Conservation (phyloP, 2,113 vertebrate species). For the Ciconia boyciana region DNA sequence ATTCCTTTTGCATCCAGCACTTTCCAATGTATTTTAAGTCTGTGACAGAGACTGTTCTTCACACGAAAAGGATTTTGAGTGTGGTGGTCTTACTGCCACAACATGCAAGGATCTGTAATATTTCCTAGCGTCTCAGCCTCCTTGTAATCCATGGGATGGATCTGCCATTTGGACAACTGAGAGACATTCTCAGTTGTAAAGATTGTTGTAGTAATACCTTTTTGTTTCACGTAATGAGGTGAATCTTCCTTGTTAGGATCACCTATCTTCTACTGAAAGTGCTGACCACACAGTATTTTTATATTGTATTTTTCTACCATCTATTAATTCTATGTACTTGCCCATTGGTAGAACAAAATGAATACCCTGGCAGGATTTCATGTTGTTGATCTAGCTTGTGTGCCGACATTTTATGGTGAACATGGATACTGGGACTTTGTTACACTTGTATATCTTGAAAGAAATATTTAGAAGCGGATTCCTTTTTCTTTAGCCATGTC, state of each 20-base stretch:
- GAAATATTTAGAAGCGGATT: not conserved
- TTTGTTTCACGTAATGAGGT: fast-evolving
- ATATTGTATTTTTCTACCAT: not conserved
- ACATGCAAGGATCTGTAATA: not conserved
- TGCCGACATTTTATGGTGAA: not conserved
- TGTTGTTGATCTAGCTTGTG: not conserved
- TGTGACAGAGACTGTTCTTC: not conserved
- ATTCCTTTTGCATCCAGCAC: not conserved
- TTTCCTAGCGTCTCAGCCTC: not conserved
- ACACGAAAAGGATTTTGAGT: not conserved
- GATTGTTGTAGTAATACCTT: not conserved
- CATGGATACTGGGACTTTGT: not conserved
- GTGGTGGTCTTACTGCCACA: not conserved
- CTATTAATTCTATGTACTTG: not conserved
- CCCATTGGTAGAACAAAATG: not conserved
- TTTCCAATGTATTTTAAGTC: not conserved
- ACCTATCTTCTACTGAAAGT: not conserved
- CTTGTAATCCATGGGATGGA: not conserved
- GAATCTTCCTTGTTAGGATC: not conserved
- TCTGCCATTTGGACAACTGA: not conserved
- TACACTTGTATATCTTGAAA: not conserved
- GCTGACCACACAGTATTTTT: not conserved
- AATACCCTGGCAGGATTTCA: not conserved
- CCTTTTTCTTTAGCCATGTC: not conserved
- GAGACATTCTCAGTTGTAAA: not conserved